Percentiles rank a stretch among this genome's conserved stretches.
These are phyloP conservation scores for Drosophila navojoa DNA, from an alignment of 1,140 invertebrate species.

Conservation along the genomic window DNA sequence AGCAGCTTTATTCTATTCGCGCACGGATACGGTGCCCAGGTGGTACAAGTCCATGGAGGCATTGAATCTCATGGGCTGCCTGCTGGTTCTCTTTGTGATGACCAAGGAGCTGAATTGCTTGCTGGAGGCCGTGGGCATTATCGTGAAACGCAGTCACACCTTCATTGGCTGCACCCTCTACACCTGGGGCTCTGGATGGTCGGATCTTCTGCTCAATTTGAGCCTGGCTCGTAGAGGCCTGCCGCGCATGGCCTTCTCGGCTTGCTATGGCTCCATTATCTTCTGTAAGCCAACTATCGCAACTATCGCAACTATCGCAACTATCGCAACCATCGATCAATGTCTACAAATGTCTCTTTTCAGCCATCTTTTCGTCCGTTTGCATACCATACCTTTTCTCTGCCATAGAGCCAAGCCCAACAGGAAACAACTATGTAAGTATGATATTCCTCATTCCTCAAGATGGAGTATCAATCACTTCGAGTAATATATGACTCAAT, in stretches of 20 bases:
- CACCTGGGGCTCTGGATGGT: conserved; percentile 33
- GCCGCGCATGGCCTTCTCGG: conserved; percentile 39
- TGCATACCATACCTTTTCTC: conserved; percentile 15
- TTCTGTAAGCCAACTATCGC: conserved; percentile 22
- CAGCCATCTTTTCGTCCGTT: conserved; percentile 24
- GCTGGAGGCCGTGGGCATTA: conserved; percentile 35
- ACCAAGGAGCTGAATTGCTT: conserved; percentile 12
- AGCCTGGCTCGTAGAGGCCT: conserved; percentile 28
- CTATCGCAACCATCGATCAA: neutral
- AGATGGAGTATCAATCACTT: too few relatives aligned
- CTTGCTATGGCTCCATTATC: conserved; percentile 31
- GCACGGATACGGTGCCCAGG: conserved; percentile 20
- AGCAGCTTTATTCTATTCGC: neutral
- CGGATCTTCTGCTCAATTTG: conserved; percentile 17
- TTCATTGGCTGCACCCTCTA: conserved; percentile 43
- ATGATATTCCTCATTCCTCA: neutral
- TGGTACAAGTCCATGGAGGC: conserved; percentile 26
- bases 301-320: neutral
- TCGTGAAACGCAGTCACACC: conserved; percentile 18
- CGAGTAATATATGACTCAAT: too few relatives aligned
- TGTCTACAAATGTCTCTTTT: neutral
- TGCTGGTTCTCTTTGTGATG: conserved; percentile 1
- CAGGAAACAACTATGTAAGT: neutral
- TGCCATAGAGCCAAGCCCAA: neutral
- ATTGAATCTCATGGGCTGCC: neutral